A percentile compares a stretch with the other conserved stretches of the same genome.
phyloP scores from a whole-genome alignment of 1,140 invertebrate species.

The Drosophila sturtevanti region DNA sequence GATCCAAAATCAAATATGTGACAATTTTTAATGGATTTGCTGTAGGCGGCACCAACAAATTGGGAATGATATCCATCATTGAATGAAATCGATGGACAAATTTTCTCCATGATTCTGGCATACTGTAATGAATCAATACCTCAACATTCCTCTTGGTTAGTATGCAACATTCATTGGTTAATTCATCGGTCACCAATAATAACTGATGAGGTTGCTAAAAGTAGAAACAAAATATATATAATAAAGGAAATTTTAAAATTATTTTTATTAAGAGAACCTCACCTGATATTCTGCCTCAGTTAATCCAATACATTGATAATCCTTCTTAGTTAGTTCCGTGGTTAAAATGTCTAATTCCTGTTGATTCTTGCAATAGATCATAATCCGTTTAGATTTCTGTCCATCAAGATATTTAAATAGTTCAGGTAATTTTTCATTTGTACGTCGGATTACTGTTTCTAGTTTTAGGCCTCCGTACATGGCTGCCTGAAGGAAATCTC shows the following conservation, averaged over 20 bases:
- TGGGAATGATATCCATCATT: slow-evolving; percentile 34
- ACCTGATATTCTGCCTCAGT: slow-evolving; percentile 8
- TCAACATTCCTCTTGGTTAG: slow-evolving; percentile 25
- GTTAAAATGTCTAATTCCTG: slow-evolving; percentile 6
- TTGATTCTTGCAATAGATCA: slow-evolving; percentile 42
- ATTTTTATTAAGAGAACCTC: neutral
- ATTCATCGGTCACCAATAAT: slow-evolving; percentile 31
- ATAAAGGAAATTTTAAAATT: neutral
- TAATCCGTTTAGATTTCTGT: slow-evolving; percentile 9
- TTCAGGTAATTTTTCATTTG: slow-evolving; percentile 6
- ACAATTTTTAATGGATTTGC: neutral
- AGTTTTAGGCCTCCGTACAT: slow-evolving; percentile 49
- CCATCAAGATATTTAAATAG: slow-evolving; percentile 22
- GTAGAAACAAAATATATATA: neutral
- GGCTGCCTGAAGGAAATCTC: slow-evolving; percentile 52
- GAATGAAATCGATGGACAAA: slow-evolving; percentile 43
- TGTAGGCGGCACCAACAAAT: slow-evolving; percentile 10
- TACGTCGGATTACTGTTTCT: neutral
- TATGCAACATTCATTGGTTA: neutral
- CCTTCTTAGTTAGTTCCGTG: neutral
- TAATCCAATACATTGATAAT: slow-evolving; percentile 26
- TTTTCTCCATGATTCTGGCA: slow-evolving; percentile 44
- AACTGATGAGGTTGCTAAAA: slow-evolving; percentile 35
- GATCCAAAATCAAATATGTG: slow-evolving; percentile 44
- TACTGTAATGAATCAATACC: slow-evolving; percentile 45